Evolutionary conservation across 2,113 vertebrate species (phyloP).

Genomic region (Rhinopomastus cyanomelas): DNA sequence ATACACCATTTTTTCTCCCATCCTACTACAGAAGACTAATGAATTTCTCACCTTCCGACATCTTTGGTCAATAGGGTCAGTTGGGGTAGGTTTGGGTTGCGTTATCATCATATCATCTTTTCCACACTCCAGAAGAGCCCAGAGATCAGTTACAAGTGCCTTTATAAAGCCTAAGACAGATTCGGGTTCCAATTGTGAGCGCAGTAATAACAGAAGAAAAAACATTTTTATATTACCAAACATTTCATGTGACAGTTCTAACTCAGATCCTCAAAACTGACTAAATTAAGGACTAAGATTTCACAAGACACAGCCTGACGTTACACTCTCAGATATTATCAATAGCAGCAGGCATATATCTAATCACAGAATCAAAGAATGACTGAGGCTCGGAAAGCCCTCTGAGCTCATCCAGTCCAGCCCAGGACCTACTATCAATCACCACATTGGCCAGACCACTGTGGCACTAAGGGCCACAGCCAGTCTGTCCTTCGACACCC

Average conservation of each 20-base stretch:
- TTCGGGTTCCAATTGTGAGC: neutral
- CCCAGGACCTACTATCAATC: too few species aligned
- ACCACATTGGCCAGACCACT: too few species aligned
- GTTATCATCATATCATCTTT: slow-evolving; percentile 85
- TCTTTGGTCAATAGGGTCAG: slow-evolving; percentile 90
- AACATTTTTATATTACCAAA: neutral
- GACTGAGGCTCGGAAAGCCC: too few species aligned
- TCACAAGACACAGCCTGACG: neutral
- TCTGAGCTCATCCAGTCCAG: too few species aligned
- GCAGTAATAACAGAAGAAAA: neutral
- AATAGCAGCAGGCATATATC: neutral
- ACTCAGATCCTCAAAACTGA: neutral
- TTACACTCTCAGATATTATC: neutral
- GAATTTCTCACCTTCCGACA: slow-evolving; percentile 87
- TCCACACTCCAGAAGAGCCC: slow-evolving; percentile 89
- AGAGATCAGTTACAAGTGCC: slow-evolving; percentile 85
- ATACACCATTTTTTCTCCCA: neutral
- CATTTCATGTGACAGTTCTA: neutral
- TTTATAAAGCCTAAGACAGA: slow-evolving; percentile 84
- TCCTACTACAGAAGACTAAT: neutral
- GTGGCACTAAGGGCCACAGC: too few species aligned
- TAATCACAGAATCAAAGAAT: too few species aligned
- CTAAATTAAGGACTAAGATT: neutral
- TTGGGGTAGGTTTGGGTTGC: slow-evolving; percentile 83
- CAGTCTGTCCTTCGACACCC: too few species aligned